A percentile compares a stretch with the other conserved stretches of the same genome.
phyloP scores from a whole-genome alignment of 2,113 vertebrate genomes.

The Pseudopipra pipra region DNA sequence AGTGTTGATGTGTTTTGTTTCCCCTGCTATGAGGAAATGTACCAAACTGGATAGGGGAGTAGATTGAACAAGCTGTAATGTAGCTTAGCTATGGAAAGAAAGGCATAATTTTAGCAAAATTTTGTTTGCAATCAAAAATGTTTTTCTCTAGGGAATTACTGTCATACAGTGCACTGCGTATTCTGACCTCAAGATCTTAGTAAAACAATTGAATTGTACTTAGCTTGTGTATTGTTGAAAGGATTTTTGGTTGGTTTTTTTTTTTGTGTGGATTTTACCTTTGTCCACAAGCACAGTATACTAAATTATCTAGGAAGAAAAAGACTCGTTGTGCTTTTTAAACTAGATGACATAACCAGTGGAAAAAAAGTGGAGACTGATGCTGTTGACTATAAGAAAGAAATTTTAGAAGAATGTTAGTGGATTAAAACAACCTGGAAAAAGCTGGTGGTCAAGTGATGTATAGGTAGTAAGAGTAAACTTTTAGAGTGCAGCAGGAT shows the following conservation, averaged over 20 bases:
- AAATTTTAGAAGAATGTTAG: background rate
- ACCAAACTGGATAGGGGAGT: background rate
- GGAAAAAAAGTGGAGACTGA: background rate
- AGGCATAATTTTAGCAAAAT: background rate
- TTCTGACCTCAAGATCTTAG: background rate
- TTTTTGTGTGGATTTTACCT: background rate
- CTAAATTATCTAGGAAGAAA: background rate
- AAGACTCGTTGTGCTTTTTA: background rate
- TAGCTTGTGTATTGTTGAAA: background rate
- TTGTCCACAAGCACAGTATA: background rate
- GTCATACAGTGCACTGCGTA: background rate
- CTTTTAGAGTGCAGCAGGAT: background rate
- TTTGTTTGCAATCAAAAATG: background rate
- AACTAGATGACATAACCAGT: background rate
- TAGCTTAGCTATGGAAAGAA: background rate
- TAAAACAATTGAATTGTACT: background rate
- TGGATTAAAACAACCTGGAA: background rate
- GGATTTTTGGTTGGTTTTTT: background rate
- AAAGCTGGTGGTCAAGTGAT: background rate
- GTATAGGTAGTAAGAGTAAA: background rate
- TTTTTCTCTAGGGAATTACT: background rate
- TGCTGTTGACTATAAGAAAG: background rate
- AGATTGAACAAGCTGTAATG: background rate
- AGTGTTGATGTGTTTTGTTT: background rate
- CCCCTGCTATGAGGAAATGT: background rate